phyloP scores from a whole-genome alignment of 2,797 vertebrate genomes.

The Luscinia luscinia region DNA sequence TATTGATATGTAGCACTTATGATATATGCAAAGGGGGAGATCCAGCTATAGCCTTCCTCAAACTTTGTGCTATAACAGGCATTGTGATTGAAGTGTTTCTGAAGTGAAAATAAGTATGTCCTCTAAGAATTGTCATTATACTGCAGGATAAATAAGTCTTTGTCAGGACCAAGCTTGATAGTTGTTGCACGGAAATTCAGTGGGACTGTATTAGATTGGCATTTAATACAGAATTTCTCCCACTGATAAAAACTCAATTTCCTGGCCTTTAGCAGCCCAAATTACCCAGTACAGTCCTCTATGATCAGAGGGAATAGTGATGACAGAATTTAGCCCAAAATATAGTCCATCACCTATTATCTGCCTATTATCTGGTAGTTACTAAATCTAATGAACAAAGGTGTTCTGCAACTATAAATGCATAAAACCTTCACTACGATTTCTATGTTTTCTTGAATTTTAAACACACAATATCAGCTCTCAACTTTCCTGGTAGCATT shows the following conservation, averaged over 20 bases:
- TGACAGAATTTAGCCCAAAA: neutral
- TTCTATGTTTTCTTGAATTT: neutral
- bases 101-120: neutral
- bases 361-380: neutral
- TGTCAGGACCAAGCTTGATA: neutral
- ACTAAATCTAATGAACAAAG: neutral
- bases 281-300: neutral
- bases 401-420: neutral
- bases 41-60: neutral
- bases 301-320: neutral
- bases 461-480: neutral
- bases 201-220: neutral
- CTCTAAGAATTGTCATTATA: neutral
- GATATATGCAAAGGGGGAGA: neutral
- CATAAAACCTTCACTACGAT: neutral
- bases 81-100: neutral
- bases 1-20: neutral
- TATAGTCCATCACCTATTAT: neutral
- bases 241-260: neutral
- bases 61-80: neutral
- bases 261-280: neutral
- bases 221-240: neutral
- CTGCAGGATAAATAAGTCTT: neutral
- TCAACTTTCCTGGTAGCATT: neutral
- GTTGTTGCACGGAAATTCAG: neutral